These are phyloP conservation scores for Griposia aprilina DNA, from an alignment of 2,888 invertebrate species.

Conservation along the genomic window DNA sequence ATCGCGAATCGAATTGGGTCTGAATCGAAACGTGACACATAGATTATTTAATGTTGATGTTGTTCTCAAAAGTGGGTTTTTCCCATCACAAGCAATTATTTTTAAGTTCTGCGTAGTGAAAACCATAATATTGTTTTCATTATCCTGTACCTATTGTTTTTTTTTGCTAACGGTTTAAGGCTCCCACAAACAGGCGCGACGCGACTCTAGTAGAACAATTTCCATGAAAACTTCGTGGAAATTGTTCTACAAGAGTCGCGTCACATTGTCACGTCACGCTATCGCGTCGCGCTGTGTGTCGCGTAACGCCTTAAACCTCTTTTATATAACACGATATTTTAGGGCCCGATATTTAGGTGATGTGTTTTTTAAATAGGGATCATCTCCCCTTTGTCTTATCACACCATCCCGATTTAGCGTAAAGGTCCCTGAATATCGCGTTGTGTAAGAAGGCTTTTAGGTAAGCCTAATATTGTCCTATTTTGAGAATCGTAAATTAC, in stretches of 20 bases:
- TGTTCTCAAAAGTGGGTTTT: slow-evolving; percentile 41
- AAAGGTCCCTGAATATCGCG: not conserved
- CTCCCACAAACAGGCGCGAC: no score
- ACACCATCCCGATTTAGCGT: not conserved
- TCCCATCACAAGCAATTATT: slow-evolving; percentile 13
- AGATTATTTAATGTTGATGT: not conserved
- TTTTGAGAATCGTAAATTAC: not conserved
- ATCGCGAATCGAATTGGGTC: not conserved
- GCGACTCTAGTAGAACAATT: no score
- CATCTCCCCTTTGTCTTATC: not conserved
- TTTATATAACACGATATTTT: not conserved
- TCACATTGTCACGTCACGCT: no score
- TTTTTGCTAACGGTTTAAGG: not conserved
- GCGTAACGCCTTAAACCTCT: not conserved
- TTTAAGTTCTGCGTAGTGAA: not conserved
- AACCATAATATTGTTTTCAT: not conserved
- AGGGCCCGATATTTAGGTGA: not conserved
- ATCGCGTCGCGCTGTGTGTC: no score
- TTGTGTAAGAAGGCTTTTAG: not conserved
- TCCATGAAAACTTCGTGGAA: no score
- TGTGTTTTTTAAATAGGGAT: not conserved
- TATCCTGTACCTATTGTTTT: slow-evolving; percentile 23
- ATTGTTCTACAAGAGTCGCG: no score
- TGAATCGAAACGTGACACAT: slow-evolving; percentile 5
- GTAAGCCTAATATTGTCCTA: not conserved